These are phyloP conservation scores for Drosophila melanica DNA, from an alignment of 1,140 invertebrate species.

Conservation along the genomic window DNA sequence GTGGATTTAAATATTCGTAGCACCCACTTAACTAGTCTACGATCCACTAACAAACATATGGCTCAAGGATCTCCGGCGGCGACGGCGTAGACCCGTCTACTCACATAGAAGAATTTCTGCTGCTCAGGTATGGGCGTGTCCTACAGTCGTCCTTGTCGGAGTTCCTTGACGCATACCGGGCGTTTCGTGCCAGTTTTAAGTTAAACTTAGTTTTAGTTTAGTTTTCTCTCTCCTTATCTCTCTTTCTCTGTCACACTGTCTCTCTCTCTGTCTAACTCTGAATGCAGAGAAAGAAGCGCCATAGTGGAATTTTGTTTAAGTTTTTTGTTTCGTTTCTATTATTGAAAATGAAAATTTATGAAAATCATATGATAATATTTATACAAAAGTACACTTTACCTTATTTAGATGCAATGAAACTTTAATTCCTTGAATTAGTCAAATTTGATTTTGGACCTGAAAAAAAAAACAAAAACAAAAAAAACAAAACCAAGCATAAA, in stretches of 20 bases:
- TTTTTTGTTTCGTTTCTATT: conserved; percentile 82
- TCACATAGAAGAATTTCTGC: conserved; percentile 80
- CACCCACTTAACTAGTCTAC: conserved; percentile 15
- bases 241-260: conserved; percentile 16
- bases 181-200: conserved; percentile 43
- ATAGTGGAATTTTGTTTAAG: conserved; percentile 83
- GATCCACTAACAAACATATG: background rate
- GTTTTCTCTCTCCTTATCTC: conserved; percentile 52
- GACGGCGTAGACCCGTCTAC: conserved; percentile 61
- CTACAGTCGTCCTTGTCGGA: conserved; percentile 23
- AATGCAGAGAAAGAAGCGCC: conserved; percentile 47
- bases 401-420: conserved; percentile 83
- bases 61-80: background rate
- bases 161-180: conserved; percentile 28
- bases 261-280: conserved; percentile 12
- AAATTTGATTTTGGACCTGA: conserved; percentile 83
- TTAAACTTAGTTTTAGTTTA: conserved; percentile 66
- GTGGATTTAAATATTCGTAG: conserved; percentile 14
- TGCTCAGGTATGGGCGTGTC: conserved; percentile 77
- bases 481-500: conserved; percentile 39
- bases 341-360: conserved; percentile 76
- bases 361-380: conserved; percentile 73
- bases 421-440: conserved; percentile 83
- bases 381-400: conserved; percentile 77
- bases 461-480: conserved; percentile 53